Base-by-base conservation (phyloP, 1,140 invertebrate genomes). In the Solenopsis fugax region DNA sequence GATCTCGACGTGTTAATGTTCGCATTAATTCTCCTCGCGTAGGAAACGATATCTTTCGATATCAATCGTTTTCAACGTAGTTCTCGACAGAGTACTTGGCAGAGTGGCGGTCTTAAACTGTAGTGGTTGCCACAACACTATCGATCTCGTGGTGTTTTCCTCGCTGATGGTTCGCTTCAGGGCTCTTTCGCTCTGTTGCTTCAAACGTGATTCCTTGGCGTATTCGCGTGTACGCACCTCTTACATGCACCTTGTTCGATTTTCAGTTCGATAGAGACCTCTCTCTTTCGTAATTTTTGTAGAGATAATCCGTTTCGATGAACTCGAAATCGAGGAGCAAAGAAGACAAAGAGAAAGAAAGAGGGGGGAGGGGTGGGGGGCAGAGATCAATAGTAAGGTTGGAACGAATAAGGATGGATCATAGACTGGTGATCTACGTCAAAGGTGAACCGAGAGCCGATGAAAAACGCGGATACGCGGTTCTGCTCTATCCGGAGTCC, bases 121-220 rank as follows among this genome's bases (percentile, higher is more conserved):
- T n/a, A n/a, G 86, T 89, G 86, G 91, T 93, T 93, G 91, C 92
- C 91, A 92, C 91, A 90, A 93, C 91, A 92, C 91, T 93, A 93
- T 93, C 91, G 92, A 93, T 93, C 85, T 82, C 87, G 82, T 45
- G 48, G 75, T 50, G 87, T 85, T 86, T 91, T 88, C 71, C 62
- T 81, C 88, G 72, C 60, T 45, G 54, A 29, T 62, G 13, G 45
- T 34, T 77, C 24, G 65, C 50, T 34, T 48, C 71, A 16, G 18
- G 82, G 50, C 48, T 78, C 52, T 58, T 67, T 64, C 64, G n/a
- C 48, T 75, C 34, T 65, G 21, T 77, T 67, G 52, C 54, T 48
- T 29, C 62, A 41, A 50, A 50, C 62, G 60, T 45, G 56, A 84
- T 48, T 75, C 69, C 21, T 50, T 12, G 41, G 21, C 10, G 34